Percentiles rank a stretch among this genome's conserved stretches.
Evolutionary conservation across 2,113 vertebrate genomes (phyloP).

Genomic region (Chamaetylas fuelleborni): DNA sequence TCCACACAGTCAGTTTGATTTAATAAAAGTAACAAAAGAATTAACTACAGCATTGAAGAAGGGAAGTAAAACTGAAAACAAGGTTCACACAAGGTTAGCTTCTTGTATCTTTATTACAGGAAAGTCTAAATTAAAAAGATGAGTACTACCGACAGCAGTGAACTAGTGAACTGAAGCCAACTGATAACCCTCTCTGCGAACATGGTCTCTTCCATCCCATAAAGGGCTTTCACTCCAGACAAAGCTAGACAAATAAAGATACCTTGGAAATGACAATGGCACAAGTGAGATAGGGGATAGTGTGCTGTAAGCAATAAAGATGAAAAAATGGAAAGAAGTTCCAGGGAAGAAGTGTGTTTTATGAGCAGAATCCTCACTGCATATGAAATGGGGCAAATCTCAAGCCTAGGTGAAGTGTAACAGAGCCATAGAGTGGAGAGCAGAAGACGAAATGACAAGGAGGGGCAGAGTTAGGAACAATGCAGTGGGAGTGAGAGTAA

Average conservation of each 20-base stretch:
- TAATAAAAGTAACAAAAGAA: background rate
- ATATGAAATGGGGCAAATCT: background rate
- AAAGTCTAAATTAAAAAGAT: background rate
- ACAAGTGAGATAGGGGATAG: background rate
- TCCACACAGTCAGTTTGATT: background rate
- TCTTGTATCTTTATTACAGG: background rate
- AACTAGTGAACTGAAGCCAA: background rate
- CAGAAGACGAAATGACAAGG: background rate
- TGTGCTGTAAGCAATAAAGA: background rate
- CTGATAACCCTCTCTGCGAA: background rate
- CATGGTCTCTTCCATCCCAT: background rate
- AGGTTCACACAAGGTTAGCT: background rate
- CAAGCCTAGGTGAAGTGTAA: background rate
- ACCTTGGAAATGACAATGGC: background rate
- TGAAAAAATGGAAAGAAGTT: background rate
- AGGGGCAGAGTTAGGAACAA: background rate
- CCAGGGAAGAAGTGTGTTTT: background rate
- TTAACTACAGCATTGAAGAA: background rate
- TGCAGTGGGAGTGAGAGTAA: background rate
- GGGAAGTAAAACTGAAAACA: constrained; percentile 3
- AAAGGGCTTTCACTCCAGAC: background rate
- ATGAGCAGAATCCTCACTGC: background rate
- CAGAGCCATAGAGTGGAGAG: background rate
- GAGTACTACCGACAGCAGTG: background rate
- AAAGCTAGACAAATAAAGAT: background rate